Conservation (phyloP, 37 sponge, comb jelly and placozoan genomes). For the Oscarella lobularis region DNA sequence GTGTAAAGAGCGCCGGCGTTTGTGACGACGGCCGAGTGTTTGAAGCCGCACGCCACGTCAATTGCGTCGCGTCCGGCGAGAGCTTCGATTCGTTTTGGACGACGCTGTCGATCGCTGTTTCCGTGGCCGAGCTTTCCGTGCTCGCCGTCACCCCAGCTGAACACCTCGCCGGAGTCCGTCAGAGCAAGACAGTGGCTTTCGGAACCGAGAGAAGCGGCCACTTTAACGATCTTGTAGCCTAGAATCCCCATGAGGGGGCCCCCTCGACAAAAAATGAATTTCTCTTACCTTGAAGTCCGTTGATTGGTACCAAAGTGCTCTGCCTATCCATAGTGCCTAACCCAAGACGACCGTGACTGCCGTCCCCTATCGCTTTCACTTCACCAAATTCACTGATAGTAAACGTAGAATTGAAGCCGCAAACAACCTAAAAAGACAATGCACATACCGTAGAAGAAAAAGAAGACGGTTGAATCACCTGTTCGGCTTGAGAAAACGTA, state of each 20-base stretch:
- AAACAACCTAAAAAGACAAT: constrained; percentile 31
- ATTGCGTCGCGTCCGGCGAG: constrained; percentile 29
- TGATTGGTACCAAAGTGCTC: constrained; percentile 27
- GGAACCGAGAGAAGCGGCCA: constrained; percentile 17
- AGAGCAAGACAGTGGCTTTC: constrained; percentile 68
- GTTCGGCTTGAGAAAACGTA: not conserved
- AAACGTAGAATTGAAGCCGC: constrained; percentile 72
- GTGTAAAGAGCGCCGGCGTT: constrained; percentile 46
- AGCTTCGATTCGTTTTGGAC: constrained; percentile 55
- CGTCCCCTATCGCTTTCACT: constrained; percentile 67
- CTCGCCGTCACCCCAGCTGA: constrained; percentile 55
- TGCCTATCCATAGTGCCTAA: constrained; percentile 54
- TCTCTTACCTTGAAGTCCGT: constrained; percentile 47
- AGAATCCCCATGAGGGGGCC: no score
- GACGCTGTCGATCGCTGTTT: constrained; percentile 27
- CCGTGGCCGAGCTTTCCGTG: constrained; percentile 58
- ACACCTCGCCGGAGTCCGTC: constrained; percentile 55
- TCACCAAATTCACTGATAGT: constrained; percentile 52
- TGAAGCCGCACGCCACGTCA: constrained; percentile 48
- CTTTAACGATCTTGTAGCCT: not conserved
- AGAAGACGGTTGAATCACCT: not conserved
- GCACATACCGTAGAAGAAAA: not conserved
- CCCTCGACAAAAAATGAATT: not conserved
- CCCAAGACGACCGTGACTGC: constrained; percentile 71
- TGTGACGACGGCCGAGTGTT: constrained; percentile 61